phyloP scores from a whole-genome alignment of 2,888 invertebrate genomes.

The Synanthedon vespiformis region DNA sequence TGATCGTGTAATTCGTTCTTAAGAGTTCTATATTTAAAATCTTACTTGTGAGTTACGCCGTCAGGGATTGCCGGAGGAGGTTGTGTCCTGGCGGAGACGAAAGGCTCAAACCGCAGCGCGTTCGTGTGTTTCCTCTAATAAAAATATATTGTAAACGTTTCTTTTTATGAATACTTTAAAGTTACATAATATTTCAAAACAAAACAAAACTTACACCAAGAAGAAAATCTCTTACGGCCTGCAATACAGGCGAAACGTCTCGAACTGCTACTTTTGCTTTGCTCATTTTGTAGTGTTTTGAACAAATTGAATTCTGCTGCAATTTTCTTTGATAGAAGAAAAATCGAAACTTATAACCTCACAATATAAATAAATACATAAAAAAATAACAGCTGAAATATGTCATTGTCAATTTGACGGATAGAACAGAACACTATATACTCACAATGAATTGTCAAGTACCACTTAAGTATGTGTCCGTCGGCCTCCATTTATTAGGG shows the following conservation, averaged over 20 bases:
- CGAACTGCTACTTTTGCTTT: slow-evolving; percentile 63
- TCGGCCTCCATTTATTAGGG: too few species aligned
- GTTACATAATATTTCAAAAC: slow-evolving; percentile 18
- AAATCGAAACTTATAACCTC: too few species aligned
- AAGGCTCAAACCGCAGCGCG: slow-evolving; percentile 76
- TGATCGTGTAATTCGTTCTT: too few species aligned
- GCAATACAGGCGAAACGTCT: slow-evolving; percentile 75
- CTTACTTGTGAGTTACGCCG: slow-evolving; percentile 79
- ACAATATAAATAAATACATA: too few species aligned
- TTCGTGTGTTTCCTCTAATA: slow-evolving; percentile 70
- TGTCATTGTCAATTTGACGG: too few species aligned
- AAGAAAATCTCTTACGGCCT: slow-evolving; percentile 73
- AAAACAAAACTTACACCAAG: slow-evolving; percentile 69
- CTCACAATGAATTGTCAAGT: too few species aligned
- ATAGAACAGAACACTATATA: too few species aligned
- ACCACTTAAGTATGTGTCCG: too few species aligned
- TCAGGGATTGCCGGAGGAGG: slow-evolving; percentile 85
- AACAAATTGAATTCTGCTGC: too few species aligned
- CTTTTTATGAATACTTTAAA: slow-evolving; percentile 1
- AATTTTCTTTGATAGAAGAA: too few species aligned
- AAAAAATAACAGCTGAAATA: too few species aligned
- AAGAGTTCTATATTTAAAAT: too few species aligned
- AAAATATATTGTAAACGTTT: slow-evolving; percentile 1
- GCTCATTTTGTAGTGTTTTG: slow-evolving; percentile 27
- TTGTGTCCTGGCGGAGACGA: slow-evolving; percentile 79